A percentile compares a stretch with the other conserved stretches of the same genome.
Conservation (phyloP, 2,888 invertebrate genomes). For the Drosophila longiperda region DNA sequence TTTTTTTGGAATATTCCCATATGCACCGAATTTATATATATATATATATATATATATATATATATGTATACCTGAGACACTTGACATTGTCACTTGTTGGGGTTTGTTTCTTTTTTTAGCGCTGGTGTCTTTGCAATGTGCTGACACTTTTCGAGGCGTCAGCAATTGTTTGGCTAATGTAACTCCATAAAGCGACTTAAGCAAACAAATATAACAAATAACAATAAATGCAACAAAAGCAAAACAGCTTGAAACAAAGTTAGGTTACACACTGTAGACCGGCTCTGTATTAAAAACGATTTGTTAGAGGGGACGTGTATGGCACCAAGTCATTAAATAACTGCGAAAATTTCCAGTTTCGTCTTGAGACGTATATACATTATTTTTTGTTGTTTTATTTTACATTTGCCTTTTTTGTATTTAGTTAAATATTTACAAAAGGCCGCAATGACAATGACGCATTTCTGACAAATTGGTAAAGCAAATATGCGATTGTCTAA, state of each 20-base stretch:
- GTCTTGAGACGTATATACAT: constrained; percentile 25
- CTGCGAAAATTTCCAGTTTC: constrained; percentile 52
- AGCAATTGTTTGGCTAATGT: constrained; percentile 58
- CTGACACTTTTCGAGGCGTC: constrained; percentile 33
- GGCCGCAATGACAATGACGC: constrained; percentile 68
- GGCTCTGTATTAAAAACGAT: constrained; percentile 38
- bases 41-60: background rate
- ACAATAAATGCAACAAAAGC: constrained; percentile 17
- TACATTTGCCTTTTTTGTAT: constrained; percentile 25
- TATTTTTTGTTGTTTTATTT: constrained; percentile 14
- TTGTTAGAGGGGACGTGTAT: constrained; percentile 24
- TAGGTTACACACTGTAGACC: constrained; percentile 13
- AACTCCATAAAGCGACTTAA: constrained; percentile 40
- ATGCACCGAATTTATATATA: background rate
- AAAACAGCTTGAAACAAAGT: constrained; percentile 37
- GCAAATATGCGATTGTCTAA: constrained; percentile 66
- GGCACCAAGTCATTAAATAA: constrained; percentile 37
- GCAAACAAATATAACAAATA: constrained; percentile 37
- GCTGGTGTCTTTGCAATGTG: constrained; percentile 29
- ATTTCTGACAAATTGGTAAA: constrained; percentile 69
- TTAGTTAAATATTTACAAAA: constrained; percentile 65
- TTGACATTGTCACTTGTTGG: constrained; percentile 48
- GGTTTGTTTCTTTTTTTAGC: constrained; percentile 27
- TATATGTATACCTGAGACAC: constrained; percentile 26
- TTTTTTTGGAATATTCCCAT: constrained; percentile 21